Base-by-base conservation (phyloP, 2,888 invertebrate species). In the Schrankia costaestrigalis region DNA sequence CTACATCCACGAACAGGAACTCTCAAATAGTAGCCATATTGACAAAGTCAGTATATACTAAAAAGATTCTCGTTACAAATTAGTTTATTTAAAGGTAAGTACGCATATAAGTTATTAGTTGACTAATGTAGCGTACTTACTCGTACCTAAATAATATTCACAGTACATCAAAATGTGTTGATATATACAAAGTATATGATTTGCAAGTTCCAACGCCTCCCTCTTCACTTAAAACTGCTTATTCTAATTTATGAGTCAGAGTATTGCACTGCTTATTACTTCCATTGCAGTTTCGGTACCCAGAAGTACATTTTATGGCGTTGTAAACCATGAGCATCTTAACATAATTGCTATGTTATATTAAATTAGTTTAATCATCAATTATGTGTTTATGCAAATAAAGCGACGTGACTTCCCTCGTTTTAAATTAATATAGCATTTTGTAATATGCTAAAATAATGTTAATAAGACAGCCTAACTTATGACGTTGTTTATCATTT, bases 261-360 rank as follows among this genome's bases (percentile, higher is more conserved):
- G 82, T 80, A 82, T 83, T 83, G 83, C 85, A 80, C 71, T 80
- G 80, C 78, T 84, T 84, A 84, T 82, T 83, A 83, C 83, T 78
- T 75, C 74, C 76, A 71, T 64, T 84, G 82, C 83, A 84, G 83
- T 81, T 81, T 78, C 78, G 73, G 73, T 63, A 64, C 67, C 73
- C 71, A 72, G 77, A 78, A 79, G 77, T 75, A 78, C 78, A 78
- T 79, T 80, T 78, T 79, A 82, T 79, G 77, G 79, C 72, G 80
- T 76, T 77, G 81, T 82, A 82, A 82, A 79, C 81, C 82, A 80
- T 77, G 74, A 78, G 73, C 75, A 76, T 72, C 83, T 83, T 81
- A 78, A 76, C 79, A 80, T 85, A 85, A 85, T 85, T 85, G 80
- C 78, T 78, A 71, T 71, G 72, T 74, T 67, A 78, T 78, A 78